A percentile compares a stretch with the other conserved stretches of the same genome.
phyloP scores from a whole-genome alignment of 2,888 invertebrate genomes.

The Cacoxenus indagator region DNA sequence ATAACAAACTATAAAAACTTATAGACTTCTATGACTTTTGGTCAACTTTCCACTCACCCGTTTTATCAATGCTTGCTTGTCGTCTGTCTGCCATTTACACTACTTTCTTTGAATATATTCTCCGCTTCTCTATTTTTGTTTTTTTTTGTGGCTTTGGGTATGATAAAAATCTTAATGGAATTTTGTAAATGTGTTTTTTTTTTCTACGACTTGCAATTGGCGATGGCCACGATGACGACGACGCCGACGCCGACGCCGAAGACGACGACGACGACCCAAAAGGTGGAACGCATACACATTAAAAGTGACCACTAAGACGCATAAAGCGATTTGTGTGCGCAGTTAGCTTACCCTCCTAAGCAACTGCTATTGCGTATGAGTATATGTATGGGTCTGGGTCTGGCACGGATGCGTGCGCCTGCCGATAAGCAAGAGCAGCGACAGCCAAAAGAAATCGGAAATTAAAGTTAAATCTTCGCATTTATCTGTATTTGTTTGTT shows the following conservation, averaged over 20 bases:
- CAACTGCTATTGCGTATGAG: not conserved
- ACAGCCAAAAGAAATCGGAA: slow-evolving; percentile 60
- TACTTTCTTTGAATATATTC: slow-evolving; percentile 6
- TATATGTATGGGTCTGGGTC: slow-evolving; percentile 3
- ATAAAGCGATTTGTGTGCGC: not conserved
- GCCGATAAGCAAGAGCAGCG: slow-evolving; percentile 56
- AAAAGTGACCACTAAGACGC: slow-evolving; percentile 14
- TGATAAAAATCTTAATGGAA: slow-evolving; percentile 62
- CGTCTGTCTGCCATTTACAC: not conserved
- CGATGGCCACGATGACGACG: not conserved
- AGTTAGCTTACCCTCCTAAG: not conserved
- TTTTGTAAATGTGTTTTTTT: slow-evolving; percentile 41
- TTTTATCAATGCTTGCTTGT: slow-evolving; percentile 20
- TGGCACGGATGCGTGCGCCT: slow-evolving; percentile 16
- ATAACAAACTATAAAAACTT: slow-evolving; percentile 10
- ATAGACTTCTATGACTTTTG: not conserved
- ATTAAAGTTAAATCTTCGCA: slow-evolving; percentile 54
- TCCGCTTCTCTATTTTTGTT: slow-evolving; percentile 14
- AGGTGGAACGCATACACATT: not conserved
- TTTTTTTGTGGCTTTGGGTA: slow-evolving; percentile 34
- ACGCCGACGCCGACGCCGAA: not conserved
- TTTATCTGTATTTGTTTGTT: slow-evolving; percentile 25
- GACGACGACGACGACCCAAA: not conserved
- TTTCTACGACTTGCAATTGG: slow-evolving; percentile 9
- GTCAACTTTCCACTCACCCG: not conserved